These are phyloP conservation scores for Nebria salina DNA, from an alignment of 2,888 invertebrate genomes.

Conservation along the genomic window DNA sequence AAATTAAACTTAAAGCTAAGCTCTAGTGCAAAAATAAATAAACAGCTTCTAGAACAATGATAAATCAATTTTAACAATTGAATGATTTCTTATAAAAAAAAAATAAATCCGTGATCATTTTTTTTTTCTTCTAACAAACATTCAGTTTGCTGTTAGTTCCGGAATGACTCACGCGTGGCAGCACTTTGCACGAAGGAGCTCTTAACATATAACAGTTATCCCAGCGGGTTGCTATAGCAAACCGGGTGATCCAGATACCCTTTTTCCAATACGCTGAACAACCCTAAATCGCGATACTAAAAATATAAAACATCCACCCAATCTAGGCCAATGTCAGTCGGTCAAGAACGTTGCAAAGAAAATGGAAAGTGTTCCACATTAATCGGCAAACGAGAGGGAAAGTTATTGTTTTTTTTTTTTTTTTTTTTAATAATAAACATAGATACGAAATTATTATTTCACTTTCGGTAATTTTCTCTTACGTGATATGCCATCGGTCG, in stretches of 20 bases:
- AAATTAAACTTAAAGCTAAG: neutral
- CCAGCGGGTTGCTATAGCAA: neutral
- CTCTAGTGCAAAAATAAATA: too few relatives aligned
- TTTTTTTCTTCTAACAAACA: too few relatives aligned
- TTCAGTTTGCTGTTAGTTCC: neutral
- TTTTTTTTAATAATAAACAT: slow-evolving; percentile 9
- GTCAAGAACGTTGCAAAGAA: slow-evolving; percentile 60
- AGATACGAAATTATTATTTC: slow-evolving; percentile 7
- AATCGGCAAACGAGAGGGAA: slow-evolving; percentile 49
- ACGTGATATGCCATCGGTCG: neutral
- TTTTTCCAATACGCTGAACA: neutral
- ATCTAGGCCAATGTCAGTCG: slow-evolving; percentile 62
- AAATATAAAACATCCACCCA: slow-evolving; percentile 47
- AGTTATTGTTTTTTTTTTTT: slow-evolving; percentile 47
- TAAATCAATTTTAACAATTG: too few relatives aligned
- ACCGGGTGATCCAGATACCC: neutral
- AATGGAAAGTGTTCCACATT: slow-evolving; percentile 59
- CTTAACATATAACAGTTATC: neutral
- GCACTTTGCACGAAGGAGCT: neutral
- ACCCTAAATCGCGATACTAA: slow-evolving; percentile 47
- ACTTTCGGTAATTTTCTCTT: neutral
- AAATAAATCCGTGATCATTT: too few relatives aligned
- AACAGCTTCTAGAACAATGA: too few relatives aligned
- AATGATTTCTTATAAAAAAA: too few relatives aligned
- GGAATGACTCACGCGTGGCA: slow-evolving; percentile 18